Evolutionary conservation across 2,888 invertebrate species (phyloP), one percentile per base, ranked within the genome.

Genomic region (Dryobota labecula): DNA sequence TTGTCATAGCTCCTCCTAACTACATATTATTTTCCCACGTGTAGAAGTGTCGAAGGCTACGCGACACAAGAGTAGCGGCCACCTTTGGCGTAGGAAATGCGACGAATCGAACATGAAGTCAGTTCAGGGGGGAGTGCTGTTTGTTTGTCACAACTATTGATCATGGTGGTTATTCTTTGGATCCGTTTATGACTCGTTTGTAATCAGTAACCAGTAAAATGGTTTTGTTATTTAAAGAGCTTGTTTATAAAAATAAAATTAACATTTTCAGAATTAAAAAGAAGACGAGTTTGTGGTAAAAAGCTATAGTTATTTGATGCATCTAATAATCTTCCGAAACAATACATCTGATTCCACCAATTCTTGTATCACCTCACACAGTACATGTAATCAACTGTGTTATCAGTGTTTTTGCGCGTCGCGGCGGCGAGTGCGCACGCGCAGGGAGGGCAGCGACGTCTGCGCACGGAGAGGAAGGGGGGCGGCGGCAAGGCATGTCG

Each of bases 361-460:
- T 75, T 73, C 36, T 66, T 66, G 76, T 70, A 73, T 60, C 69
- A 73, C 51, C 56, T 73, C 38, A 66, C 58, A 64, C 18, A 70
- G 67, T 78, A 78, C 70, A n/a, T n/a, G n/a, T 64, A 84, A 84
- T 80, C 79, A 83, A 79, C 70, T 78, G 79, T 84, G 86, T 86
- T 89, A 88, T 90, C 89, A 87, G 74, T 84, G 78, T 79, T 90
- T 91, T 92, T 90, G 89, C 90, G 86, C 83, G 76, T 75, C 75
- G 81, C 73, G 74, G 71, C 64, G 64, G 54, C 43, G 73, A 71
- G 77, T 68, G 73, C 69, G 76, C 71, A 68, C 69, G 70, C 74
- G 70, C 18, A n/a, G 38, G 53, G 70, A 54, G 64, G 53, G 76
- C 43, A 51, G 41, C 41, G 53, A 65, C 47, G 76, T 49, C 60